Percentiles rank a stretch among this genome's conserved stretches.
phyloP scores from a whole-genome alignment of 2,797 vertebrate genomes.

The Avahi laniger region DNA sequence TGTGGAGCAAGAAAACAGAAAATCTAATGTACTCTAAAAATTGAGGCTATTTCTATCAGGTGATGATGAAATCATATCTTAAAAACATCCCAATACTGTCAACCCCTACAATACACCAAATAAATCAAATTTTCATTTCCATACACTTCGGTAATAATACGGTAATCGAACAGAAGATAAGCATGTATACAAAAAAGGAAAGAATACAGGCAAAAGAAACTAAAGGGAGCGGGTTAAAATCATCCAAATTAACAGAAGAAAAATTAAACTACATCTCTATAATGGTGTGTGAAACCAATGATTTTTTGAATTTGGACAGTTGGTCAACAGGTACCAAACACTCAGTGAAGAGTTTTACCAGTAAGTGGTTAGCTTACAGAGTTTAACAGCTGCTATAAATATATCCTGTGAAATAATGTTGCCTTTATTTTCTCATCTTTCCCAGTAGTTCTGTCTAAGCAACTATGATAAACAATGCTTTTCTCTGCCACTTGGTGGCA shows the following conservation, averaged over 20 bases:
- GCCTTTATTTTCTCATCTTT: conserved; percentile 1
- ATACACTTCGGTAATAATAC: neutral
- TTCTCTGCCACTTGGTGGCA: conserved; percentile 71
- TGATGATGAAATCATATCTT: neutral
- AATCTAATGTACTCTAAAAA: conserved; percentile 1
- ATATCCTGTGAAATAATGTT: neutral
- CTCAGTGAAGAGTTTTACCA: neutral
- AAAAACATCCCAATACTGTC: neutral
- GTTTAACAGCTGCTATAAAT: neutral
- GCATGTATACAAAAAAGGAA: neutral
- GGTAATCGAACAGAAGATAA: neutral
- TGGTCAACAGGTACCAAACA: neutral
- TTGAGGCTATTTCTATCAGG: neutral
- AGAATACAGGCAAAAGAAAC: neutral
- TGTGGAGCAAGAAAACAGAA: neutral
- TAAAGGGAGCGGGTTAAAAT: neutral
- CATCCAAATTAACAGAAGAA: conserved; percentile 1
- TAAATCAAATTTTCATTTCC: conserved; percentile 37
- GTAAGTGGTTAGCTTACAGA: neutral
- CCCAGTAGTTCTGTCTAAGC: neutral
- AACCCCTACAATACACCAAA: neutral
- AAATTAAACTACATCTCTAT: neutral
- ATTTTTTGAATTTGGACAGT: neutral
- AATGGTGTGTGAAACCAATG: neutral
- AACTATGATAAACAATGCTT: neutral